phyloP scores from a whole-genome alignment of 1,140 invertebrate genomes.

The Cephus cinctus region DNA sequence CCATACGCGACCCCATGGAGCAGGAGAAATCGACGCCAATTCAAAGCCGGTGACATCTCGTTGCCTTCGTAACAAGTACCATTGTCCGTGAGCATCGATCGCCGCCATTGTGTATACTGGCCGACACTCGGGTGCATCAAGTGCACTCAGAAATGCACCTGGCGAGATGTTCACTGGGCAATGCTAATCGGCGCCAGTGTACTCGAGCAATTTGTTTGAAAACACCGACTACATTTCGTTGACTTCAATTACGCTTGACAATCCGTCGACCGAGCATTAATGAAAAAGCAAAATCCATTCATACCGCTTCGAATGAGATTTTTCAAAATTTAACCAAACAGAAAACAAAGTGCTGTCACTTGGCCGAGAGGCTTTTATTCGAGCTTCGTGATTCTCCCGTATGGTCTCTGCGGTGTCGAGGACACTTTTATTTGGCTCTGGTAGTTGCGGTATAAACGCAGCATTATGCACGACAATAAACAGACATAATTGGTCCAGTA shows the following conservation, averaged over 20 bases:
- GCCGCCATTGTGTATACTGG: constrained; percentile 25
- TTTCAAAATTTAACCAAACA: no score
- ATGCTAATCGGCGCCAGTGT: constrained; percentile 18
- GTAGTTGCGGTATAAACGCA: constrained; percentile 3
- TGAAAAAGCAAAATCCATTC: no score
- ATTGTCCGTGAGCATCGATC: constrained; percentile 42
- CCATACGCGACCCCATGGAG: no score
- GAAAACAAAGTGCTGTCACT: no score
- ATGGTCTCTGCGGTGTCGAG: no score
- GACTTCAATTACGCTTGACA: background rate
- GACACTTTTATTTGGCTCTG: no score
- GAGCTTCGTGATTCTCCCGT: no score
- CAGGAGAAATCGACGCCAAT: constrained; percentile 42
- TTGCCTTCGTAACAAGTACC: constrained; percentile 50
- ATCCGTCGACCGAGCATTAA: no score
- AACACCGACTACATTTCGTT: constrained; percentile 26
- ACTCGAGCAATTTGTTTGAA: constrained; percentile 37
- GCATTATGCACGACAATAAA: constrained; percentile 26
- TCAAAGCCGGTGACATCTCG: constrained; percentile 49
- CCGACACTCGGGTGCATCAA: constrained; percentile 17
- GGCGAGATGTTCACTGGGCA: constrained; percentile 32
- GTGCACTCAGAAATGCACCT: constrained; percentile 24
- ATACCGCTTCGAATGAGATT: no score
- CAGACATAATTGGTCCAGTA: constrained; percentile 40
- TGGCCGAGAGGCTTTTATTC: no score